Evolutionary conservation across 1,140 invertebrate genomes (phyloP), one percentile per base, ranked within the genome.

Genomic region (Ceratina japonica): DNA sequence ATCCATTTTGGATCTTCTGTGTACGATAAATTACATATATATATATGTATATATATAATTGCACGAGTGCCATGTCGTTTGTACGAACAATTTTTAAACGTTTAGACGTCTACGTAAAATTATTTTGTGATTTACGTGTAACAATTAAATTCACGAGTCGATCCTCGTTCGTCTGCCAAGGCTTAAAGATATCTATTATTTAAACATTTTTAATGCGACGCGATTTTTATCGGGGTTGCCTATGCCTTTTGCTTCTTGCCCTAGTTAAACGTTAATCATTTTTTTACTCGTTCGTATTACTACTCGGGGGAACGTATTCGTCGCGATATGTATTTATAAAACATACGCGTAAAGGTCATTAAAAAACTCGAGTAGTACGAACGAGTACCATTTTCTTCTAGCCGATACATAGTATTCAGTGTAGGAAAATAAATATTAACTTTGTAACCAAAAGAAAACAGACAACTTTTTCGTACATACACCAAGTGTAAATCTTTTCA

Each of bases 241-340:
- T 87, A 62, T 76, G 51, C 83, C 77, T 79, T 78, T 66, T 63
- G 75, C 71, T 87, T 87, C 31, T 71, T 71, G 81, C 82, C 87
- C 80, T 80, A 79, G 68, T 77, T 3, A 16, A 44, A 54, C 75
- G 79, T 80, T 72, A 85, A 83, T 69, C 68, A 81, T 20, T 22
- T 0, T 80, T 44, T 44, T 44, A 44, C 20, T 71, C 75, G 31
- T 61, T 49, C 62, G 52, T 62, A 52, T 75, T 51, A 37, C 76
- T 79, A 20, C 63, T 69, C 59, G 68, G 44, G 18, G n/a, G 0
- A 12, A 2, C 22, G 3, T 20, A 13, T 56, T 20, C 16, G 10
- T 16, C 49, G 16, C 12, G 16, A 27, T 52, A 16, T 69, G 1
- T 18, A 27, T 44, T 44, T 44, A 44, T 7, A 44, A 44, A 44